phyloP scores from a whole-genome alignment of 2,113 vertebrate species.

The Chaenogobius annularis region DNA sequence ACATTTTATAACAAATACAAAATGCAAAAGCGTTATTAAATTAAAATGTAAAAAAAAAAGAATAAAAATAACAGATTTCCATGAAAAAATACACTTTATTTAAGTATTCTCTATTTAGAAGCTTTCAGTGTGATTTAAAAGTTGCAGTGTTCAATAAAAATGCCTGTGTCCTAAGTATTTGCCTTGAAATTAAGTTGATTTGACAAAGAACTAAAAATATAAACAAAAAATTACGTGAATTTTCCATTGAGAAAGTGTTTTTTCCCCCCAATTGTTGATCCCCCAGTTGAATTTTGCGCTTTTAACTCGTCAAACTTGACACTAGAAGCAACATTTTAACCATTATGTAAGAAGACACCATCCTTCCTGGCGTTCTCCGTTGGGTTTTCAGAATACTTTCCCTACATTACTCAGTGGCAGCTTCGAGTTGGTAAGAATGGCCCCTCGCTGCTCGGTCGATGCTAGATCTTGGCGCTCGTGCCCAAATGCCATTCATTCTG shows the following conservation, averaged over 20 bases:
- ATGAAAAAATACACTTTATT: too few species aligned
- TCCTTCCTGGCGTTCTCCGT: constrained; percentile 23
- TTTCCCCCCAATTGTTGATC: constrained; percentile 9
- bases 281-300: constrained; percentile 23
- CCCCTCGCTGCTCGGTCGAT: constrained; percentile 16
- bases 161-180: too few species aligned
- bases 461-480: constrained; percentile 21
- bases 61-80: too few species aligned
- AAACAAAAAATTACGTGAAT: not conserved
- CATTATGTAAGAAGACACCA: constrained; percentile 36
- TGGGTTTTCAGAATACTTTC: constrained; percentile 37
- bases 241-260: constrained; percentile 24
- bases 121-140: too few species aligned
- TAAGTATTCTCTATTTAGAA: too few species aligned
- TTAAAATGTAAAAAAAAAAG: too few species aligned
- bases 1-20: too few species aligned
- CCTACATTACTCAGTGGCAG: constrained; percentile 34
- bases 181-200: not conserved
- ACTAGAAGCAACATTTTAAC: constrained; percentile 16
- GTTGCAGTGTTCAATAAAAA: too few species aligned
- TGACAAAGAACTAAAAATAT: not conserved
- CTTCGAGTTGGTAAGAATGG: constrained; percentile 38
- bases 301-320: constrained; percentile 2
- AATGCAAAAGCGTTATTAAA: too few species aligned
- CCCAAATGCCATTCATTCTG: constrained; percentile 35